phyloP scores from a whole-genome alignment of 2,113 vertebrate genomes.

The Onychostruthus taczanowskii region DNA sequence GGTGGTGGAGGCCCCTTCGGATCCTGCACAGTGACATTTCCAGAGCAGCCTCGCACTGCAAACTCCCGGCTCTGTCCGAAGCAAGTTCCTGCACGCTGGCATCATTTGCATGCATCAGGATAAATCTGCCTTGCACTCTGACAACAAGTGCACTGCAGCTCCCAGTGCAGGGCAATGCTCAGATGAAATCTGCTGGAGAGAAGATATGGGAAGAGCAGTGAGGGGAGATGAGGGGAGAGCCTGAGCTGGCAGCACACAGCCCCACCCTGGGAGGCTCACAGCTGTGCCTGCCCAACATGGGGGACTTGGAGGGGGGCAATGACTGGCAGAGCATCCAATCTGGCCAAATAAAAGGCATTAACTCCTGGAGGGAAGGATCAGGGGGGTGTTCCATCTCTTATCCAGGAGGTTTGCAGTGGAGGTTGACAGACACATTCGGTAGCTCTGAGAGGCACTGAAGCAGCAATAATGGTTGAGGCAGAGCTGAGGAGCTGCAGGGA shows the following conservation, averaged over 20 bases:
- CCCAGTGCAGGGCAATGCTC: not conserved
- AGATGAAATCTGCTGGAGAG: not conserved
- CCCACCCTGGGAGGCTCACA: not conserved
- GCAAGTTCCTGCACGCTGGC: not conserved
- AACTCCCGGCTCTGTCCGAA: not conserved
- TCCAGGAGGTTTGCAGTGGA: not conserved
- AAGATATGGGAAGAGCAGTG: not conserved
- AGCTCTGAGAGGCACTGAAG: not conserved
- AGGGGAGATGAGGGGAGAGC: not conserved
- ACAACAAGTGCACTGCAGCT: not conserved
- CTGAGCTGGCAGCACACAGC: not conserved
- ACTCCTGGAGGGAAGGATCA: not conserved
- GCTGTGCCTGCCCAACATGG: not conserved
- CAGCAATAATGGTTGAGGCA: not conserved
- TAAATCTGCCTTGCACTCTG: not conserved
- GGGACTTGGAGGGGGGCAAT: not conserved
- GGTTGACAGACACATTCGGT: fast-evolving
- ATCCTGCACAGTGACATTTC: not conserved
- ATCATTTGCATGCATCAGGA: not conserved
- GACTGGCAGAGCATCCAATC: not conserved
- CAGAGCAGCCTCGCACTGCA: not conserved
- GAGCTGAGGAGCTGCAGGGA: not conserved
- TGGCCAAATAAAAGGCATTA: not conserved
- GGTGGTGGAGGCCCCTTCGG: not conserved
- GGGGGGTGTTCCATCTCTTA: not conserved